Evolutionary conservation across 2,797 vertebrate genomes (phyloP).

Genomic region (Muscicapa striata): DNA sequence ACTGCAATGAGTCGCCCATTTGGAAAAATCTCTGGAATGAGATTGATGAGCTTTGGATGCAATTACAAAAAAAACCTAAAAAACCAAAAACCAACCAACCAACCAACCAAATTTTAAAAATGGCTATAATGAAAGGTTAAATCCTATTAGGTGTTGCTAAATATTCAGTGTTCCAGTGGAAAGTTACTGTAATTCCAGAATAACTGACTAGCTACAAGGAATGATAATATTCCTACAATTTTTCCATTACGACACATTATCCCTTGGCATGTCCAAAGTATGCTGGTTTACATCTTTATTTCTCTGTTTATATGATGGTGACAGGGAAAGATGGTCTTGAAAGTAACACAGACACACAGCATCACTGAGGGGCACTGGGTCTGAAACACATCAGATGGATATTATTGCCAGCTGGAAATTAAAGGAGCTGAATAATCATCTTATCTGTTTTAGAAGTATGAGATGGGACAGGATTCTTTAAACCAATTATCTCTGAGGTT

Average conservation of each 20-base stretch:
- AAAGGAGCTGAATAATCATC: background rate
- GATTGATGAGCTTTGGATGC: background rate
- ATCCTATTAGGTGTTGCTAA: background rate
- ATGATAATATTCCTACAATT: background rate
- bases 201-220: background rate
- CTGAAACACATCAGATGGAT: background rate
- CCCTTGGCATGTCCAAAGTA: background rate
- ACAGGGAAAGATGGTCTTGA: background rate
- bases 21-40: background rate
- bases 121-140: background rate
- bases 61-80: background rate
- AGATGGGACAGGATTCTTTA: background rate
- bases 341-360: background rate
- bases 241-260: background rate
- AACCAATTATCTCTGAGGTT: background rate
- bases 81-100: no score
- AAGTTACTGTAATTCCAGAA: background rate
- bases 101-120: background rate
- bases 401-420: background rate
- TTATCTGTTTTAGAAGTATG: background rate
- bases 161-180: background rate
- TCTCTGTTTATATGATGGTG: background rate
- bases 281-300: background rate
- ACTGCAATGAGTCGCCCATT: background rate
- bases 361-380: background rate